Evolutionary conservation across 2,113 vertebrate genomes (phyloP).

Genomic region (Nycticorax nycticorax): DNA sequence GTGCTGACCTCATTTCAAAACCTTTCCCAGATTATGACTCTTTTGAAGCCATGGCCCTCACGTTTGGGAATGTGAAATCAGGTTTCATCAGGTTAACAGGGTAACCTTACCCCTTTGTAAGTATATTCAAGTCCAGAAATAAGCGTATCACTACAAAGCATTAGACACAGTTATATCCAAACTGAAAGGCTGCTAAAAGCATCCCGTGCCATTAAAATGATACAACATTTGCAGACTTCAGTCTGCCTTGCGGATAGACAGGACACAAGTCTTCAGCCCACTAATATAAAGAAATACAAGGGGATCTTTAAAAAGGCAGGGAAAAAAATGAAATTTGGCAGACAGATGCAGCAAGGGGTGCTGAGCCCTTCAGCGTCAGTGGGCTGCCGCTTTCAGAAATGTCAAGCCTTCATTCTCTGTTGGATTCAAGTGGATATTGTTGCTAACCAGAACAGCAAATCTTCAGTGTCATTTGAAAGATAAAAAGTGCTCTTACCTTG

Average conservation of each 20-base stretch:
- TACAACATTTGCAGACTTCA: background rate
- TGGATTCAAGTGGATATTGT: conserved; percentile 40
- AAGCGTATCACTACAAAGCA: background rate
- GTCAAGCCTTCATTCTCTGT: conserved; percentile 43
- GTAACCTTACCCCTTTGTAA: background rate
- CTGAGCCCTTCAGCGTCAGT: background rate
- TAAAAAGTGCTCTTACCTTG: conserved; percentile 75
- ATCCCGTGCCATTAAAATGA: background rate
- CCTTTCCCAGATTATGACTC: background rate
- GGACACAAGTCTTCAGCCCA: background rate
- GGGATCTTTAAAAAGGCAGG: background rate
- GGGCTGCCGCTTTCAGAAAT: conserved; percentile 21
- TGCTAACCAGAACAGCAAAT: conserved; percentile 29
- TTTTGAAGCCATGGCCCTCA: background rate
- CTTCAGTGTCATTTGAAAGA: conserved; percentile 48
- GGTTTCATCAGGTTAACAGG: background rate
- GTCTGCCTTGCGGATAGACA: background rate
- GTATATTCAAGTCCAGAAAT: background rate
- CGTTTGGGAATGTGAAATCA: background rate
- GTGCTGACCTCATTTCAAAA: background rate
- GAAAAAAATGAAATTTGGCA: background rate
- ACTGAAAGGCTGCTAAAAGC: background rate
- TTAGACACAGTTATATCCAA: background rate
- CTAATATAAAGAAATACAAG: background rate
- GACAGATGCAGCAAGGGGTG: conserved; percentile 10